Evolutionary conservation across 2,888 invertebrate species (phyloP).

Genomic region (Tineola bisselliella): DNA sequence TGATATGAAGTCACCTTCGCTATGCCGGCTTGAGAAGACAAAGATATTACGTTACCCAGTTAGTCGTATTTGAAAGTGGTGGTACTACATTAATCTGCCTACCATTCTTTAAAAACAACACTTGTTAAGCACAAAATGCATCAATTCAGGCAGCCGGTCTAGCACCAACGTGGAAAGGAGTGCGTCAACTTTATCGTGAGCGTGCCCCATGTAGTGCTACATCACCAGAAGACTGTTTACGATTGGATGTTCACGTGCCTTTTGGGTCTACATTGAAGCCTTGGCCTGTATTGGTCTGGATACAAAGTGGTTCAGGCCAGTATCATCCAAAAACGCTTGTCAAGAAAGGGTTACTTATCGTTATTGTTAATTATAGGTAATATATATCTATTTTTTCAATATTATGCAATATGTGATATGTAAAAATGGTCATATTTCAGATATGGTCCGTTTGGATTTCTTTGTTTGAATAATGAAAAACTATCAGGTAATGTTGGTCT

Average conservation of each 20-base stretch:
- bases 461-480: constrained; percentile 38
- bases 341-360: constrained; percentile 39
- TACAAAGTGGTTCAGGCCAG: constrained; percentile 33
- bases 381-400: too few relatives aligned
- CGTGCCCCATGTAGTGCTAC: constrained; percentile 28
- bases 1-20: too few relatives aligned
- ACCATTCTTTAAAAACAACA: too few relatives aligned
- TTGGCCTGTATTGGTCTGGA: constrained; percentile 51
- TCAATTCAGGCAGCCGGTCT: constrained; percentile 41
- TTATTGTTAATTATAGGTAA: constrained; percentile 47
- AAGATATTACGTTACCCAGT: background rate
- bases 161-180: constrained; percentile 42
- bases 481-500: constrained; percentile 51
- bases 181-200: constrained; percentile 28
- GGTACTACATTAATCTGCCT: constrained; percentile 14
- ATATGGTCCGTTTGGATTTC: constrained; percentile 43
- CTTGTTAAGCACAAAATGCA: too few relatives aligned
- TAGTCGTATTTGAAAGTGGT: background rate
- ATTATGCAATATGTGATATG: background rate
- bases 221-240: constrained; percentile 69
- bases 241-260: constrained; percentile 72
- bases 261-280: constrained; percentile 30
- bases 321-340: constrained; percentile 39
- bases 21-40: background rate
- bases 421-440: constrained; percentile 24